Conservation (phyloP, 2,797 vertebrate genomes). For the Enoplosus armatus region DNA sequence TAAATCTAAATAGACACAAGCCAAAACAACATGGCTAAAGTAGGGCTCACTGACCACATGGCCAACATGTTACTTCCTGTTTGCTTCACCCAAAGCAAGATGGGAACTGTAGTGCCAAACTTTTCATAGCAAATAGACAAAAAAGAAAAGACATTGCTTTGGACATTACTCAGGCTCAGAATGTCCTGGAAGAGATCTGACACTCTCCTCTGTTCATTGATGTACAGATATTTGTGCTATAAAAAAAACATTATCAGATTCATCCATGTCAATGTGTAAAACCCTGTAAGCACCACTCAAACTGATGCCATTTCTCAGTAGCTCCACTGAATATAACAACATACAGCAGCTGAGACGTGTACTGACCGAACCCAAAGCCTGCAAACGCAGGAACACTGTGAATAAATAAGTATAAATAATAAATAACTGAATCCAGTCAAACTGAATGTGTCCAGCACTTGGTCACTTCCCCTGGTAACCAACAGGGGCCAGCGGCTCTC, state of each 20-base stretch:
- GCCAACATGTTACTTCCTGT: background rate
- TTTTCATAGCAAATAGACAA: background rate
- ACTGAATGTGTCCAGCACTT: slow-evolving; percentile 9
- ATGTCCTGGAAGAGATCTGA: background rate
- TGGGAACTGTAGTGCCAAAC: background rate
- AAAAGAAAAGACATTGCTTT: background rate
- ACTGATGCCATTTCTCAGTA: background rate
- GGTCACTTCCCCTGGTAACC: slow-evolving; percentile 30
- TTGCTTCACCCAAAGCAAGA: background rate
- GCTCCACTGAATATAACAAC: background rate
- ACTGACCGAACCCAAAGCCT: background rate
- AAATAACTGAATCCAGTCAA: slow-evolving; percentile 19
- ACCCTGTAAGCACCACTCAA: background rate
- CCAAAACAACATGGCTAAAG: background rate
- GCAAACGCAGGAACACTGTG: slow-evolving; percentile 7
- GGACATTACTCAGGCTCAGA: slow-evolving; percentile 2
- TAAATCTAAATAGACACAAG: background rate
- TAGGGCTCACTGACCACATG: background rate
- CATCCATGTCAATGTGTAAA: background rate
- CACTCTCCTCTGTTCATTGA: background rate
- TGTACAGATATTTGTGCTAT: background rate
- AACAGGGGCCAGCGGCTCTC: slow-evolving; percentile 51
- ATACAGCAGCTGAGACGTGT: background rate
- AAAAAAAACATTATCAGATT: background rate
- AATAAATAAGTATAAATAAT: too few species aligned